Base-by-base conservation (phyloP, 2,888 invertebrate species). In the Nomada ruficornis region DNA sequence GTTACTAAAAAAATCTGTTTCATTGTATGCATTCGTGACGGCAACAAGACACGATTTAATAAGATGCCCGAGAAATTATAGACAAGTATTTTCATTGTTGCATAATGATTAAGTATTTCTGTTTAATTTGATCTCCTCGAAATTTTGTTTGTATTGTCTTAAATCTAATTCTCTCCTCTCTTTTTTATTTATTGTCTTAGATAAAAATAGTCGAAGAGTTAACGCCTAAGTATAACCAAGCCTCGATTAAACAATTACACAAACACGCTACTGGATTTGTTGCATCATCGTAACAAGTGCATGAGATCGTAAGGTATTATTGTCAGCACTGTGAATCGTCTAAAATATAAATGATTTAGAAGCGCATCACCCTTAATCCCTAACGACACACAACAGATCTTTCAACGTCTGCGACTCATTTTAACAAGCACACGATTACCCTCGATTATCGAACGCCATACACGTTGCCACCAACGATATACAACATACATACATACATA, bases 281-380 rank as follows among this genome's bases (percentile, higher is more conserved):
- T 86, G 88, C 77, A 54, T 77, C 44, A 42, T 77, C 44, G 4
- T 84, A 88, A 88, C 85, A 82, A 68, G 85, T 81, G 88, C 79
- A 71, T 57, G 68, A 65, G 68, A 81, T 86, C 83, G 75, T 60
- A 54, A 88, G 73, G 42, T 82, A 85, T 88, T 88, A 88, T 88
- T 88, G 85, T 88, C 88, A 62, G 52, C 73, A 88, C 67, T 62
- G 70, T 77, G 60, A 81, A 81, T 75, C 64, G 5, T 76, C 52
- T 57, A 60, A 60, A 77, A 85, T 85, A 67, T 76, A 80, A 87
- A 77, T 70, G 64, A 29, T 57, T 73, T 57, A 57, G 18, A 83
- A 79, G 71, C 70, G 76, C 59, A 57, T 57, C 20, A 57, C 36
- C 47, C 59, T 79, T 76, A 72, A 73, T 44, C 20, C 18, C 63